Conservation (phyloP, 2,797 vertebrate species). For the Merluccius polli region DNA sequence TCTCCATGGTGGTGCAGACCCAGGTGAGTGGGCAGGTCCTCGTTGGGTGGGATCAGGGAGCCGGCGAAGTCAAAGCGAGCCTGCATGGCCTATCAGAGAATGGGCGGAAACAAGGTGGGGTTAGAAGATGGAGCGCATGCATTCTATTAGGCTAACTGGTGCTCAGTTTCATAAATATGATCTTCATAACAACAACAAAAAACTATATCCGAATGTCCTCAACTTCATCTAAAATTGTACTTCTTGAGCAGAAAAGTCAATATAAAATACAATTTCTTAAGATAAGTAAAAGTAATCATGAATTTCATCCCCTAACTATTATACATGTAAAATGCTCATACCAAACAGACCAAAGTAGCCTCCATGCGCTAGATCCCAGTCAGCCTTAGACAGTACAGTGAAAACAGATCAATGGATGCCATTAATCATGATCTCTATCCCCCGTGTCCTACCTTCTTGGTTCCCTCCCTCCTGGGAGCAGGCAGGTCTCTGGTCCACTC, state of each 20-base stretch:
- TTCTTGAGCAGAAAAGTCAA: background rate
- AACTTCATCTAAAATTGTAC: background rate
- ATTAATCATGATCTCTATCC: no score
- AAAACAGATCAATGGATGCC: no score
- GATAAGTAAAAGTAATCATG: background rate
- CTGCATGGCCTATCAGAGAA: slow-evolving; percentile 84
- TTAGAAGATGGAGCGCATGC: background rate
- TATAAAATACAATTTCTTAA: background rate
- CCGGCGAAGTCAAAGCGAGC: slow-evolving; percentile 92
- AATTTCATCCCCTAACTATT: background rate
- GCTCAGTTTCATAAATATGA: background rate
- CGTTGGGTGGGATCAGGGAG: slow-evolving; percentile 79
- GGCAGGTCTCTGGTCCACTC: slow-evolving; percentile 91
- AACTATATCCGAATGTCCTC: no score
- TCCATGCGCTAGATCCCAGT: no score
- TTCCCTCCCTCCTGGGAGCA: slow-evolving; percentile 74
- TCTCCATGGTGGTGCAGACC: slow-evolving; percentile 97
- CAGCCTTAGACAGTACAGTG: no score
- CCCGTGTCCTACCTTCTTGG: slow-evolving; percentile 73
- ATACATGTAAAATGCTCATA: background rate
- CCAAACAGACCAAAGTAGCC: no score
- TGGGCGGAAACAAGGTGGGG: background rate
- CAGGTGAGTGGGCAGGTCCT: slow-evolving; percentile 89
- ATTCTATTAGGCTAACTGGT: background rate
- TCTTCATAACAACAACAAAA: background rate